Evolutionary conservation across 2,888 invertebrate genomes (phyloP).

Genomic region (Heptascelio sp.): DNA sequence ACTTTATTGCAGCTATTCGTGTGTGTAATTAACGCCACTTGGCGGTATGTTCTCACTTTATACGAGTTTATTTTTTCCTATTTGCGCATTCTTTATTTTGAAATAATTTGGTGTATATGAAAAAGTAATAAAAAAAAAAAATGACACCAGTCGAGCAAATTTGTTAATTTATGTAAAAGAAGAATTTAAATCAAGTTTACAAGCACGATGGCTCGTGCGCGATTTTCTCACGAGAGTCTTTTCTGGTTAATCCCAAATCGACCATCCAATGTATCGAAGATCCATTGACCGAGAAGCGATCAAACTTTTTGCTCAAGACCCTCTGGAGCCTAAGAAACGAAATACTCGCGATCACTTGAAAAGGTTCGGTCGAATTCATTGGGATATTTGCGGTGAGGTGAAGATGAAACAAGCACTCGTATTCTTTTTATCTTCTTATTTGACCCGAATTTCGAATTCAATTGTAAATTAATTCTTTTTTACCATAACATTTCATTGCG

Average conservation of each 20-base stretch:
- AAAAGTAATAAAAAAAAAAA: background rate
- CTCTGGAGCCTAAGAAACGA: slow-evolving; percentile 64
- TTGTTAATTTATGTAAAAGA: background rate
- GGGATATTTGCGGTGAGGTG: slow-evolving; percentile 54
- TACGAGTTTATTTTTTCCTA: too few species aligned
- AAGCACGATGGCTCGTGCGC: slow-evolving; percentile 59
- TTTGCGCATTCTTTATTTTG: too few species aligned
- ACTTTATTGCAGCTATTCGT: too few species aligned
- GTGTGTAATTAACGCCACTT: too few species aligned
- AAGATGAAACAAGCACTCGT: slow-evolving; percentile 42
- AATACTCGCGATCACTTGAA: slow-evolving; percentile 60
- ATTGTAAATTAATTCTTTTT: slow-evolving; percentile 45
- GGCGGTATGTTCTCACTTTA: too few species aligned
- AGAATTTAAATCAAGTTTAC: slow-evolving; percentile 30
- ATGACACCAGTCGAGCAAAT: too few species aligned
- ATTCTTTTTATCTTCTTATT: slow-evolving; percentile 35
- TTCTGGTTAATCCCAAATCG: slow-evolving; percentile 55
- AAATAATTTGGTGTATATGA: too few species aligned
- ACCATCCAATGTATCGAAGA: slow-evolving; percentile 60
- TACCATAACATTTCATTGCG: slow-evolving; percentile 1
- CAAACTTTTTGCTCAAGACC: slow-evolving; percentile 63
- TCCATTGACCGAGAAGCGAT: slow-evolving; percentile 67
- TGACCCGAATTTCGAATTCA: slow-evolving; percentile 55
- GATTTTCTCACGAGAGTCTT: slow-evolving; percentile 67
- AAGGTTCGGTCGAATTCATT: slow-evolving; percentile 50